Evolutionary conservation across 2,888 invertebrate species (phyloP).

Genomic region (Caenorhabditis sp.): DNA sequence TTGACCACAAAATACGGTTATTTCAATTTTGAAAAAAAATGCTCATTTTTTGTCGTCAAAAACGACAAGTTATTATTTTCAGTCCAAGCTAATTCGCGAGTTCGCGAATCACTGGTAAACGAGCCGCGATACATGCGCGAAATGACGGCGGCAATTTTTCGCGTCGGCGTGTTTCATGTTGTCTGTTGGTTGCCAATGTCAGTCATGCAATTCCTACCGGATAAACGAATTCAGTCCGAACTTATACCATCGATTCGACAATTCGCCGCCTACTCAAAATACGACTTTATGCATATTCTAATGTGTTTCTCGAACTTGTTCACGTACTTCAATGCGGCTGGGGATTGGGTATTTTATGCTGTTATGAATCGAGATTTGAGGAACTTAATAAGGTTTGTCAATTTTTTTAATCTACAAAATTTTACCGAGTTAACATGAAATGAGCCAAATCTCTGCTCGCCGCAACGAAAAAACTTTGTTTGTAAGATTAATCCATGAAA

Average conservation of each 20-base stretch:
- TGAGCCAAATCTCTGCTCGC: too few relatives aligned
- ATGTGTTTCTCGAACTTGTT: constrained; percentile 63
- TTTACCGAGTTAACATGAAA: too few relatives aligned
- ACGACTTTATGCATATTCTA: constrained; percentile 46
- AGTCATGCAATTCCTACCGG: constrained; percentile 45
- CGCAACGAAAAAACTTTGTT: too few relatives aligned
- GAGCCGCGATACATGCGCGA: constrained; percentile 69
- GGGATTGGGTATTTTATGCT: constrained; percentile 69
- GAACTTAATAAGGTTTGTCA: constrained; percentile 62
- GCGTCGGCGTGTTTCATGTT: constrained; percentile 69
- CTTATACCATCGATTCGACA: constrained; percentile 46
- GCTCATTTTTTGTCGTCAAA: neutral
- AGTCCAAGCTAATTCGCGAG: constrained; percentile 48
- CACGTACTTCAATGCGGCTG: constrained; percentile 66
- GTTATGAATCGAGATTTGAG: constrained; percentile 68
- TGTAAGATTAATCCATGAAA: too few relatives aligned
- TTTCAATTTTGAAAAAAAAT: neutral
- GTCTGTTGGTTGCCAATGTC: constrained; percentile 66
- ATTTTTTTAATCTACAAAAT: neutral
- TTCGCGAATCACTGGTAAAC: constrained; percentile 55
- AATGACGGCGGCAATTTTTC: constrained; percentile 67
- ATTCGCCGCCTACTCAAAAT: constrained; percentile 52
- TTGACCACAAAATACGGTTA: neutral
- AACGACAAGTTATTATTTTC: constrained; percentile 15
- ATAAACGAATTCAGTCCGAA: constrained; percentile 44